Evolutionary conservation across 2,113 vertebrate species (phyloP).

Genomic region (Perca schrenkii): DNA sequence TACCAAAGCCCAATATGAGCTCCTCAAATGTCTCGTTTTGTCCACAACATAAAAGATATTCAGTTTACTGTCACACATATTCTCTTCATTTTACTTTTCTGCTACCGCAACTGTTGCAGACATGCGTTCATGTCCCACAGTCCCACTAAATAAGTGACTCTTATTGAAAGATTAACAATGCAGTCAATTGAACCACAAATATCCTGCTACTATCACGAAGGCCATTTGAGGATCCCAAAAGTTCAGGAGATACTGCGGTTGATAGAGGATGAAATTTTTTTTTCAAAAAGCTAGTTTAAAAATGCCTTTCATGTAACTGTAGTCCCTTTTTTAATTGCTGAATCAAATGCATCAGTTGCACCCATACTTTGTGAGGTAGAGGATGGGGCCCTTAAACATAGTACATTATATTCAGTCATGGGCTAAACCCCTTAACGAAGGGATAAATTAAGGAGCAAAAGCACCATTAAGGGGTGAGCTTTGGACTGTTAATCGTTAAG

Average conservation of each 20-base stretch:
- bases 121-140: not conserved
- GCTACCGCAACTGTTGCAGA: not conserved
- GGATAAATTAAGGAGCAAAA: constrained; percentile 6
- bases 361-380: not conserved
- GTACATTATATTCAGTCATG: constrained; percentile 24
- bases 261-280: not conserved
- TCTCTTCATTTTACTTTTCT: not conserved
- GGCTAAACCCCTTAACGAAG: constrained; percentile 14
- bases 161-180: not conserved
- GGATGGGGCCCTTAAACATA: not conserved
- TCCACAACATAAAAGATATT: no score
- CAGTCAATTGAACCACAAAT: not conserved
- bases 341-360: constrained; percentile 15
- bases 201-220: not conserved
- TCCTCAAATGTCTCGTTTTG: no score
- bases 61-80: no score
- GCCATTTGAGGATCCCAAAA: not conserved
- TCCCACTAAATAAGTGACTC: not conserved
- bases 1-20: no score
- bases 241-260: not conserved
- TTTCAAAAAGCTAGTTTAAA: no score
- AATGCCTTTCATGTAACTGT: not conserved
- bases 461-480: constrained; percentile 8
- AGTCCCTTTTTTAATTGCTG: constrained; percentile 4
- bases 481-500: constrained; percentile 3